Base-by-base conservation (phyloP, 2,113 vertebrate genomes). In the Brachirus orientalis region DNA sequence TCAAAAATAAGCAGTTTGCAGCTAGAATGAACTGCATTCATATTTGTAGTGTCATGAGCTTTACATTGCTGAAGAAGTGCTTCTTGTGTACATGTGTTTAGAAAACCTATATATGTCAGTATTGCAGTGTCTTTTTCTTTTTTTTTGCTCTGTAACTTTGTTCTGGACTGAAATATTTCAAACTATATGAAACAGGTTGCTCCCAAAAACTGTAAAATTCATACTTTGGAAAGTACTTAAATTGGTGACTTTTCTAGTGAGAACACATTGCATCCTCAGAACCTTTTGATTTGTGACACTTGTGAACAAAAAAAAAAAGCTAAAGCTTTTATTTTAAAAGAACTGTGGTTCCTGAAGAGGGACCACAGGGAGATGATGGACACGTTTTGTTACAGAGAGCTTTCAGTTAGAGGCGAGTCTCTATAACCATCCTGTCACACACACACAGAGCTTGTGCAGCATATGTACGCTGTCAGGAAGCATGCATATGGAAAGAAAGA, bases 301-400 rank as follows among this genome's bases (percentile, higher is more conserved):
- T n/a, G n/a, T n/a, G n/a, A n/a, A n/a, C n/a, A n/a, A n/a, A 19
- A 2, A 2, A 19, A n/a, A 10, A 2, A 11, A 11, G 20, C 52
- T 10, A 10, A 50, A 37, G 22, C 11, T 52, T 43, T 53, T 20
- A 50, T 55, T 47, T 17, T 12, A 38, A 71, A 2, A 36, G 19
- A 54, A 28, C 38, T 61, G 12, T 2, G 37, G 20, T 33, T 7
- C 9, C 9, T 10, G 2, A 20, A 14, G 9, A 47, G 17, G 20
- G 20, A 5, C 28, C 13, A 44, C 14, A 18, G 8, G 28, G 14
- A 50, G 28, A 22, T 62, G 45, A 80, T 51, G 57, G 61, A 66
- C 33, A 47, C 19, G 33, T 8, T 57, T 18, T 52, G 1, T 53
- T 22, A 9, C 19, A 45, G 41, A 58, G n/a, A 50, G 44, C 28